phyloP scores from a whole-genome alignment of 2,113 vertebrate species.

The Piliocolobus tephrosceles region DNA sequence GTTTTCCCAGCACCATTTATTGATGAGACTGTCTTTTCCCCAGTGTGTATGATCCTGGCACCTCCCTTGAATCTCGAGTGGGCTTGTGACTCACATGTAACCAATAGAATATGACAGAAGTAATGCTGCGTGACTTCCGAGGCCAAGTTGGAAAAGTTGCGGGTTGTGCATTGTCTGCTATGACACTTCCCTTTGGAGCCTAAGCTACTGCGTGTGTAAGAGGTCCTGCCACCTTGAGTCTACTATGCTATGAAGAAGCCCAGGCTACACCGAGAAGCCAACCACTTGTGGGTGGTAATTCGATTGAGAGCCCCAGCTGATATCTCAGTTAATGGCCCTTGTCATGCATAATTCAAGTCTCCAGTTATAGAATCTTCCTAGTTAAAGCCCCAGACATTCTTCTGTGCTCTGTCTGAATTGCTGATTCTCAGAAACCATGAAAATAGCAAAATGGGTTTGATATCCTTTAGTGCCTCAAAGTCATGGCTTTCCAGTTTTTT shows the following conservation, averaged over 20 bases:
- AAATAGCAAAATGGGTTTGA: background rate
- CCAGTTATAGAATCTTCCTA: background rate
- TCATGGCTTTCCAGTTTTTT: background rate
- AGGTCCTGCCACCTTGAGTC: background rate
- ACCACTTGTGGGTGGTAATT: background rate
- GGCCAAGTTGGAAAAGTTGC: background rate
- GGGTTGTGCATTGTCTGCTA: background rate
- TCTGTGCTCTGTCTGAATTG: background rate
- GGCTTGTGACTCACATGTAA: background rate
- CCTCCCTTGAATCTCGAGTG: background rate
- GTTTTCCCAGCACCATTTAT: too few species aligned
- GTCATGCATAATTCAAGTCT: background rate
- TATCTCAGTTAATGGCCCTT: background rate
- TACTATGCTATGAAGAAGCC: background rate
- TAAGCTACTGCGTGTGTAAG: background rate
- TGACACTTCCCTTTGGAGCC: background rate
- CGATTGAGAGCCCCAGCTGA: background rate
- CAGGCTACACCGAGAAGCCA: background rate
- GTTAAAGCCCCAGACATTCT: background rate
- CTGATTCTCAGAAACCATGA: background rate
- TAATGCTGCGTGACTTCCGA: background rate
- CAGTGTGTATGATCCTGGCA: too few species aligned
- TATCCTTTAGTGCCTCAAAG: background rate
- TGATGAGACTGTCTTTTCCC: too few species aligned
- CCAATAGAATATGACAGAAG: background rate